These are phyloP conservation scores for Actenoides hombroni DNA, from an alignment of 2,113 vertebrate species.

Conservation along the genomic window DNA sequence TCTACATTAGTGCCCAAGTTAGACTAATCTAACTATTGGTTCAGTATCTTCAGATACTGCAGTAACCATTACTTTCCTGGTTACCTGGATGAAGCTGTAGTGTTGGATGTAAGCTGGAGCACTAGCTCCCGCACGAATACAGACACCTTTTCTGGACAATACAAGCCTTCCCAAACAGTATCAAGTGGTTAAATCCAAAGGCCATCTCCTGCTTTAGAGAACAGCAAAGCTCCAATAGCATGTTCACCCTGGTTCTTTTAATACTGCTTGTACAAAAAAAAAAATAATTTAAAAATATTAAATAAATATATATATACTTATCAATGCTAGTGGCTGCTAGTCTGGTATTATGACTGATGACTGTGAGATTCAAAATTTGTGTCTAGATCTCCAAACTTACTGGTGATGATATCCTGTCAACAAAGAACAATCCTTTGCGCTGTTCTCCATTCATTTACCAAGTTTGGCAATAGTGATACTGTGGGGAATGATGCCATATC, in stretches of 20 bases:
- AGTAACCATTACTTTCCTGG: not conserved
- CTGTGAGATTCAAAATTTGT: not conserved
- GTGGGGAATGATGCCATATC: not conserved
- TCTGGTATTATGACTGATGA: not conserved
- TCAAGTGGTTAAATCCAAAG: not conserved
- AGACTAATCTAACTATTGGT: accelerated
- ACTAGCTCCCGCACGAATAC: not conserved
- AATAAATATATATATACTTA: not conserved
- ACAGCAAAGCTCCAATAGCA: not conserved
- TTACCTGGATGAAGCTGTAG: not conserved
- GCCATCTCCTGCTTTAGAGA: not conserved
- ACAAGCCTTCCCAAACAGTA: not conserved
- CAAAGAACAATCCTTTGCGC: not conserved
- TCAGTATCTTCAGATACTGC: not conserved
- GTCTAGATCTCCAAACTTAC: not conserved
- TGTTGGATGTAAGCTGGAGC: not conserved
- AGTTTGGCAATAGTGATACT: not conserved
- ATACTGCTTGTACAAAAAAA: not conserved
- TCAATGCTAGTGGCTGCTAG: not conserved
- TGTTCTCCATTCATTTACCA: not conserved
- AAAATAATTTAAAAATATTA: not conserved
- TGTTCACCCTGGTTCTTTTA: not conserved
- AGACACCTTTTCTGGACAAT: not conserved
- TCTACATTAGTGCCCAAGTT: not conserved
- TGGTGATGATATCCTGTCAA: not conserved